Evolutionary conservation across 1,140 invertebrate genomes (phyloP).

Genomic region (Drosophila sucinea): DNA sequence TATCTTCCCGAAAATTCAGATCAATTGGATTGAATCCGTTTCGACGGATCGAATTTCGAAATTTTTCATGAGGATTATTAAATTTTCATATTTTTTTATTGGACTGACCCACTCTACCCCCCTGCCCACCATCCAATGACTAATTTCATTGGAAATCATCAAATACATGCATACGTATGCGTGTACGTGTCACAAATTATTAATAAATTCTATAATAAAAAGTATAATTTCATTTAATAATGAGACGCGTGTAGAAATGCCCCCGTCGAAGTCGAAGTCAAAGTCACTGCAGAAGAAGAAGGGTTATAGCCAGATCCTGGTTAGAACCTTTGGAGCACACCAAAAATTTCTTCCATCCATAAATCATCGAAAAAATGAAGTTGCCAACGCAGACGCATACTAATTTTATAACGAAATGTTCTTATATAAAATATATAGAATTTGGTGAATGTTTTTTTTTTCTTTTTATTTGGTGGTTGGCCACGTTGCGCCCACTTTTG

Average conservation of each 20-base stretch:
- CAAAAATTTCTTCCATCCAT: constrained; percentile 66
- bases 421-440: constrained; percentile 13
- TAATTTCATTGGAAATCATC: constrained; percentile 68
- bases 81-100: too few relatives aligned
- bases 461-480: constrained; percentile 52
- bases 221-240: constrained; percentile 78
- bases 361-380: constrained; percentile 81
- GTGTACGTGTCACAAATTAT: constrained; percentile 76
- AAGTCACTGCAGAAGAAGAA: background rate
- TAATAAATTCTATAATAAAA: constrained; percentile 79
- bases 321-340: background rate
- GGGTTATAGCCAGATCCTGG: constrained; percentile 1
- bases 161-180: constrained; percentile 16
- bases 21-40: too few relatives aligned
- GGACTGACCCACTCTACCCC: too few relatives aligned
- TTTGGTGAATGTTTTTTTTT: constrained; percentile 15
- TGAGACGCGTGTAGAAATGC: constrained; percentile 74
- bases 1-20: too few relatives aligned
- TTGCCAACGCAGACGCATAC: constrained; percentile 75
- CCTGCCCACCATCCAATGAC: background rate
- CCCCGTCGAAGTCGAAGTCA: too few relatives aligned
- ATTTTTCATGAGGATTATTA: too few relatives aligned
- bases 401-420: constrained; percentile 56
- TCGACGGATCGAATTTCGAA: too few relatives aligned
- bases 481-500: constrained; percentile 77